Evolutionary conservation across 2,888 invertebrate genomes (phyloP).

Genomic region (Mesochorus sp.): DNA sequence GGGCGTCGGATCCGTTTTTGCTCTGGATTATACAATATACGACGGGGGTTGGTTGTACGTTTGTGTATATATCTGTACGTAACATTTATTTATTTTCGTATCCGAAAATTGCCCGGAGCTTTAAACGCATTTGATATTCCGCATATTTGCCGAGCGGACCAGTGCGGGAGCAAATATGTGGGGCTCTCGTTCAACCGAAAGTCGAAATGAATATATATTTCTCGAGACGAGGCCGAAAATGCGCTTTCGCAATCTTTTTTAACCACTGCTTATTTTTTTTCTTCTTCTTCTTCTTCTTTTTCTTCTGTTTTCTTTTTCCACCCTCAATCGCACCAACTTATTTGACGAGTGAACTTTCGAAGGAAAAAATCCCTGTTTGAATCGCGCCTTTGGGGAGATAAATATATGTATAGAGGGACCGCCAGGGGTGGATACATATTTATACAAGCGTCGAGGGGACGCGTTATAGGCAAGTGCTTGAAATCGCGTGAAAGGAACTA

Average conservation of each 20-base stretch:
- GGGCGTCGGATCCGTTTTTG: no score
- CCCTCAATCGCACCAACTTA: no score
- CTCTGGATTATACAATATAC: no score
- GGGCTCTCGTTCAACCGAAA: conserved; percentile 27
- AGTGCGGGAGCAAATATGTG: conserved; percentile 30
- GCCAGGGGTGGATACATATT: neutral
- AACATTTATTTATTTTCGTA: no score
- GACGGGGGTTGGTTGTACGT: no score
- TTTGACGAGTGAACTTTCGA: no score
- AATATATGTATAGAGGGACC: conserved; percentile 59
- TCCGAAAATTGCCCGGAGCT: conserved; percentile 44
- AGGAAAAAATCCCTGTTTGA: no score
- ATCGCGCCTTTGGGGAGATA: conserved; percentile 54
- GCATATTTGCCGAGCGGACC: conserved; percentile 24
- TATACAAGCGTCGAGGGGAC: neutral
- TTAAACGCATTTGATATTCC: conserved; percentile 37
- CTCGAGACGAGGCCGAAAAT: no score
- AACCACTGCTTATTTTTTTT: neutral
- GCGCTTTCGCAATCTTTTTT: no score
- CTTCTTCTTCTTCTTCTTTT: neutral
- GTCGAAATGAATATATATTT: conserved; percentile 40
- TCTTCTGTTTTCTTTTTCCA: no score
- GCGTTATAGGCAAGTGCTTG: conserved; percentile 31
- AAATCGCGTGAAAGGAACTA: conserved; percentile 57
- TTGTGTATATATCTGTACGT: no score